Evolutionary conservation across 2,888 invertebrate species (phyloP).

Genomic region (Noctua comes): DNA sequence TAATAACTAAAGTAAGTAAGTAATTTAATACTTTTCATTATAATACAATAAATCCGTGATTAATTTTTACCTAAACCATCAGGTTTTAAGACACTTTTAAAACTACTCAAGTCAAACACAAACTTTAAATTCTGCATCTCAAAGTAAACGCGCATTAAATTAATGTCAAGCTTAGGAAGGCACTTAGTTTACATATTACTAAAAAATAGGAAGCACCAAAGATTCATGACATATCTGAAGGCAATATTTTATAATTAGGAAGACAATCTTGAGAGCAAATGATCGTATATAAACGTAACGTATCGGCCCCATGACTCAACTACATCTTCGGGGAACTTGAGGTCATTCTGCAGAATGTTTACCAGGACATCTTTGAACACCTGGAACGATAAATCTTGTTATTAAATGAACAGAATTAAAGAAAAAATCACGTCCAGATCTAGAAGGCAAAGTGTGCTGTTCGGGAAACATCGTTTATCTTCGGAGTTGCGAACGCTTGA

Average conservation of each 20-base stretch:
- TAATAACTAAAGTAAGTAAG: neutral
- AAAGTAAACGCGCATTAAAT: neutral
- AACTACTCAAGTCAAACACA: neutral
- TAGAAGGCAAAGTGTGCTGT: neutral
- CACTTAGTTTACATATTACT: conserved; percentile 3
- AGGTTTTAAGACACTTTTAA: neutral
- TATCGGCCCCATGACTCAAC: conserved; percentile 77
- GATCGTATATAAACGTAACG: conserved; percentile 77
- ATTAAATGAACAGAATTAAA: neutral
- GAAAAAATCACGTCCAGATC: neutral
- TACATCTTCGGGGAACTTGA: conserved; percentile 70
- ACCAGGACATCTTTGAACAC: conserved; percentile 77
- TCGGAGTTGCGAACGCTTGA: neutral
- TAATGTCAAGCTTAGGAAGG: neutral
- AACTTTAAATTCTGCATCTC: neutral
- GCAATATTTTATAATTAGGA: conserved; percentile 17
- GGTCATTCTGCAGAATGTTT: conserved; percentile 73
- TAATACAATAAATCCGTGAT: conserved; percentile 4
- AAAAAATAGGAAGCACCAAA: neutral
- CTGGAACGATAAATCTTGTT: conserved; percentile 65
- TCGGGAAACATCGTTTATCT: neutral
- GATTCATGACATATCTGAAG: neutral
- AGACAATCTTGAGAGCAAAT: conserved; percentile 71
- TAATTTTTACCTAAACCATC: neutral
- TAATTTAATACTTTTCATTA: neutral